A percentile compares a stretch with the other conserved stretches of the same genome.
phyloP scores from a whole-genome alignment of 2,888 invertebrate species.

The Fragum sueziense region DNA sequence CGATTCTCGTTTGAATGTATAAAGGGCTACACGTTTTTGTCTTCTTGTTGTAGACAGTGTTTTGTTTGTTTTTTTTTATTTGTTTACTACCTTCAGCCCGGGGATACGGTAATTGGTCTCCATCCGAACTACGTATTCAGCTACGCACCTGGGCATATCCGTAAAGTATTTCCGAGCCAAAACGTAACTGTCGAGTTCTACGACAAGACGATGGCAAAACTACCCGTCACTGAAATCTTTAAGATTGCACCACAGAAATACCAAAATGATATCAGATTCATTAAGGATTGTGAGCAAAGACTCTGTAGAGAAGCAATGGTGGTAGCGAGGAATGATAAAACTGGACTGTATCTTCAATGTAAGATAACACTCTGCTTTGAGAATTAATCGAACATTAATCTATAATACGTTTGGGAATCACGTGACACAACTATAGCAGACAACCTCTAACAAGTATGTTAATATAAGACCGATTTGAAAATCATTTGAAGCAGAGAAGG shows the following conservation, averaged over 20 bases:
- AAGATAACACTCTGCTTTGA: conserved; percentile 23
- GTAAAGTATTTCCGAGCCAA: conserved; percentile 18
- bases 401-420: no score
- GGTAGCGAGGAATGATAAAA: conserved; percentile 42
- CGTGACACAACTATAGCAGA: no score
- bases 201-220: conserved; percentile 17
- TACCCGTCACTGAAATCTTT: conserved; percentile 36
- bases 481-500: no score
- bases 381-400: neutral
- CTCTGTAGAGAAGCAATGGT: conserved; percentile 14
- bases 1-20: no score
- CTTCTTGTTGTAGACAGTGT: no score
- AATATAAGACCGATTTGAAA: no score
- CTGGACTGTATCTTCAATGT: conserved; percentile 42
- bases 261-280: conserved; percentile 34
- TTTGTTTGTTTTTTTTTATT: no score
- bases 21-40: no score
- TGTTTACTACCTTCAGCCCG: no score
- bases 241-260: conserved; percentile 40
- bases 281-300: conserved; percentile 18
- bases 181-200: conserved; percentile 36
- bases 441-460: no score
- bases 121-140: conserved; percentile 50
- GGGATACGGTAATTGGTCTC: conserved; percentile 42
- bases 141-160: conserved; percentile 44